Evolutionary conservation across 2,113 vertebrate species (phyloP).

Genomic region (Toxotes jaculatrix): DNA sequence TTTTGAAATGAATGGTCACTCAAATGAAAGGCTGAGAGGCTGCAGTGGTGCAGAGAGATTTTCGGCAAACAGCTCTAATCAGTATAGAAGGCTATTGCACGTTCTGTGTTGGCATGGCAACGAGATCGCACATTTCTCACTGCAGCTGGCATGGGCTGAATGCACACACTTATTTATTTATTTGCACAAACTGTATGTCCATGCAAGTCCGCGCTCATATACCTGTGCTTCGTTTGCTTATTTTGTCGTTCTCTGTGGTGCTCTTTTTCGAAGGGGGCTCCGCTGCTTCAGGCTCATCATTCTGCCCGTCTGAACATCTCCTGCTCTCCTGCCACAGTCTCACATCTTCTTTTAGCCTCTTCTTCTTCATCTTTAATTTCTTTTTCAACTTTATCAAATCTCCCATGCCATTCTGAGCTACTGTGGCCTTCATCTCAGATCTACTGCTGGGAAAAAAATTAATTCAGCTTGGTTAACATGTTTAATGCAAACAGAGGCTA

Average conservation of each 20-base stretch:
- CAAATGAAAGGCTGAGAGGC: constrained; percentile 4
- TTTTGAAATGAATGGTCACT: background rate
- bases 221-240: constrained; percentile 51
- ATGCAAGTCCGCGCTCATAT: background rate
- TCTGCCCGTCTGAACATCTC: background rate
- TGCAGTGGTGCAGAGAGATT: background rate
- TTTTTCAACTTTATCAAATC: constrained; percentile 43
- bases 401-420: background rate
- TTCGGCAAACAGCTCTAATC: background rate
- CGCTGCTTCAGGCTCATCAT: constrained; percentile 17
- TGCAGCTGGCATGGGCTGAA: background rate
- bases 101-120: constrained; percentile 9
- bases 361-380: constrained; percentile 73
- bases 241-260: constrained; percentile 12
- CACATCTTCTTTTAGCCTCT: constrained; percentile 70
- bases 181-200: background rate
- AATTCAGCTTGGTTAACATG: background rate
- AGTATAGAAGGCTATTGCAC: background rate
- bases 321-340: constrained; percentile 53
- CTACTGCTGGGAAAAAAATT: constrained; percentile 20
- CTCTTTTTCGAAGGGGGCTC: constrained; percentile 52
- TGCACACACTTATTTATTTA: background rate
- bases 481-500: background rate
- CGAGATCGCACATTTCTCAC: background rate
- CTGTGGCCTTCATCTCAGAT: constrained; percentile 24